These are phyloP conservation scores for Platerodrilus igneus DNA, from an alignment of 2,888 invertebrate genomes.

Conservation along the genomic window DNA sequence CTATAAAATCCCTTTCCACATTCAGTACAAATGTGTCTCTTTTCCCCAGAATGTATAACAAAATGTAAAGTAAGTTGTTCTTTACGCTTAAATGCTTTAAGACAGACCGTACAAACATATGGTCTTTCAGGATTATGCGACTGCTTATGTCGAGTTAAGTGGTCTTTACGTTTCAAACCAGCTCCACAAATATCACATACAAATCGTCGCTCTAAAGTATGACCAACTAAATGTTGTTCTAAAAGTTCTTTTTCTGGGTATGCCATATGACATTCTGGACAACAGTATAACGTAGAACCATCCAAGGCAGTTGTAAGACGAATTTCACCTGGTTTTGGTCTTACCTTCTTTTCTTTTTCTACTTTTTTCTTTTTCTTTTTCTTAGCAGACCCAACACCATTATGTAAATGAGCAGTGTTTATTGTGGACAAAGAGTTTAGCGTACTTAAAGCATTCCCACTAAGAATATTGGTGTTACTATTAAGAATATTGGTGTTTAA, in stretches of 20 bases:
- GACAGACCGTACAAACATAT: conserved; percentile 81
- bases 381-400: conserved; percentile 52
- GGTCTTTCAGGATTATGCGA: conserved; percentile 86
- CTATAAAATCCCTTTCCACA: conserved; percentile 88
- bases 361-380: conserved; percentile 79
- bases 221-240: conserved; percentile 82
- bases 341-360: conserved; percentile 73
- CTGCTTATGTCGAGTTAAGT: conserved; percentile 80
- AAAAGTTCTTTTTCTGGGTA: conserved; percentile 79
- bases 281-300: conserved; percentile 80
- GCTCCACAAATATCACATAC: conserved; percentile 88
- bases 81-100: conserved; percentile 84
- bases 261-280: conserved; percentile 87
- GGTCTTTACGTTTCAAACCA: conserved; percentile 81
- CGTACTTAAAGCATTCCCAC: conserved; percentile 51
- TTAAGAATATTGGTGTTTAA: conserved; percentile 40
- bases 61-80: conserved; percentile 85
- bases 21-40: conserved; percentile 79
- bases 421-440: conserved; percentile 49
- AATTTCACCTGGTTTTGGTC: conserved; percentile 81
- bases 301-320: conserved; percentile 74
- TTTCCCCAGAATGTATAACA: conserved; percentile 86
- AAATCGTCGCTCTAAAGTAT: conserved; percentile 78
- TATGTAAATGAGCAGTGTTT: conserved; percentile 41
- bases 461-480: conserved; percentile 37